Conservation (phyloP, 2,113 vertebrate genomes). For the Peromyscus maniculatus region DNA sequence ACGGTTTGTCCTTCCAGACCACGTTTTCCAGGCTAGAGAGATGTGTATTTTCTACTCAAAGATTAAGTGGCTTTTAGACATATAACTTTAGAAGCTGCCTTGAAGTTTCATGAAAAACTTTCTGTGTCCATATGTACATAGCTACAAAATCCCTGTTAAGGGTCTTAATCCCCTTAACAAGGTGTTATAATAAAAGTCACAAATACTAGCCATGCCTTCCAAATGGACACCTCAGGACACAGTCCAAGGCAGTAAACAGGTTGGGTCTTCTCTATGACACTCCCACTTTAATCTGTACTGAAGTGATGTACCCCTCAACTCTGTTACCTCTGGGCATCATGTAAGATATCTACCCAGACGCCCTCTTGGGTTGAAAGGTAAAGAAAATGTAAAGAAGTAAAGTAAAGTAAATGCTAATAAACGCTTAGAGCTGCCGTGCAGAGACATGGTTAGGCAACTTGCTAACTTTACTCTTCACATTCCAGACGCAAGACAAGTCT, state of each 20-base stretch:
- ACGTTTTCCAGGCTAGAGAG: background rate
- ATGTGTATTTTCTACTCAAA: conserved; percentile 38
- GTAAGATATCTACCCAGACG: conserved; percentile 5
- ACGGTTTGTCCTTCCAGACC: background rate
- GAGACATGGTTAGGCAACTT: conserved; percentile 31
- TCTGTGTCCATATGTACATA: conserved; percentile 10
- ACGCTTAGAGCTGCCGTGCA: background rate
- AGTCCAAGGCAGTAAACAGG: background rate
- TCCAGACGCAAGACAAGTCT: background rate
- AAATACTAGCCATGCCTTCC: background rate
- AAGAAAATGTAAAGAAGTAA: conserved; percentile 31
- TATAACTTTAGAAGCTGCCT: conserved; percentile 32
- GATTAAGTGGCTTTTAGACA: conserved; percentile 36
- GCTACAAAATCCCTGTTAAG: conserved; percentile 24
- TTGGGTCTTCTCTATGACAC: background rate
- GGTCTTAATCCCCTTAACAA: background rate
- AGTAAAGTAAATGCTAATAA: background rate
- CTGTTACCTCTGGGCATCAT: background rate
- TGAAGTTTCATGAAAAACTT: conserved; percentile 50
- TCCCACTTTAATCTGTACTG: conserved; percentile 47
- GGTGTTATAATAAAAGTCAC: background rate
- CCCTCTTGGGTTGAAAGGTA: conserved; percentile 21
- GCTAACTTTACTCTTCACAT: conserved; percentile 7
- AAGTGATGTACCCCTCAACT: background rate
- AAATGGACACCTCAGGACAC: conserved; percentile 10